A percentile compares a stretch with the other conserved stretches of the same genome.
Evolutionary conservation across 1,140 invertebrate genomes (phyloP).

Genomic region (Drosophila ercepeae): DNA sequence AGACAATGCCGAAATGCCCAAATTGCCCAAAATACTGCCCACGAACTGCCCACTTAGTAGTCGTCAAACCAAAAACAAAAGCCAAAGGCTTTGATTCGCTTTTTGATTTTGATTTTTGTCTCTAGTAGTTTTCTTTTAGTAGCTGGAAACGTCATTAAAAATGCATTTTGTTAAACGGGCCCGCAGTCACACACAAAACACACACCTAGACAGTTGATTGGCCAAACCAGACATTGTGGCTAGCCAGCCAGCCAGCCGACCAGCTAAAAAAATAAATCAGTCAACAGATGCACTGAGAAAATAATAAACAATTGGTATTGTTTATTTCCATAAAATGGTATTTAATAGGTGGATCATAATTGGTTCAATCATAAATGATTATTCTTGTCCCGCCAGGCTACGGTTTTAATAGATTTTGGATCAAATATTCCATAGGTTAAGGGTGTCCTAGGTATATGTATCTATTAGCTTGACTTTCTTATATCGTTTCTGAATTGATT

Average conservation of each 20-base stretch:
- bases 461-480: background rate
- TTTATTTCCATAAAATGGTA: no score
- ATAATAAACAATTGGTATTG: background rate
- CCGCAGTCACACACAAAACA: slow-evolving; percentile 40
- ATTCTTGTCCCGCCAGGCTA: no score
- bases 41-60: slow-evolving; percentile 47
- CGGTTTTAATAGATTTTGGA: no score
- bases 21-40: slow-evolving; percentile 55
- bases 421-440: no score
- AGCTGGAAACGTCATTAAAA: slow-evolving; percentile 75
- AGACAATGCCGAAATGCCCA: slow-evolving; percentile 20
- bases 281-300: slow-evolving; percentile 15
- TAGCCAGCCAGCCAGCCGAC: slow-evolving; percentile 26
- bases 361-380: no score
- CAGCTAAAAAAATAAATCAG: slow-evolving; percentile 28
- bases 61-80: slow-evolving; percentile 57
- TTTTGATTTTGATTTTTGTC: slow-evolving; percentile 1
- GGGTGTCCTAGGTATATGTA: no score
- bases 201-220: slow-evolving; percentile 32
- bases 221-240: slow-evolving; percentile 69
- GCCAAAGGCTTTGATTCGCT: slow-evolving; percentile 45
- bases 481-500: background rate
- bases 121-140: slow-evolving; percentile 29
- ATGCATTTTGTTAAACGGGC: slow-evolving; percentile 73
- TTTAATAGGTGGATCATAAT: no score